Conservation (phyloP, 1,140 invertebrate species). For the Bilobella aurantiaca region DNA sequence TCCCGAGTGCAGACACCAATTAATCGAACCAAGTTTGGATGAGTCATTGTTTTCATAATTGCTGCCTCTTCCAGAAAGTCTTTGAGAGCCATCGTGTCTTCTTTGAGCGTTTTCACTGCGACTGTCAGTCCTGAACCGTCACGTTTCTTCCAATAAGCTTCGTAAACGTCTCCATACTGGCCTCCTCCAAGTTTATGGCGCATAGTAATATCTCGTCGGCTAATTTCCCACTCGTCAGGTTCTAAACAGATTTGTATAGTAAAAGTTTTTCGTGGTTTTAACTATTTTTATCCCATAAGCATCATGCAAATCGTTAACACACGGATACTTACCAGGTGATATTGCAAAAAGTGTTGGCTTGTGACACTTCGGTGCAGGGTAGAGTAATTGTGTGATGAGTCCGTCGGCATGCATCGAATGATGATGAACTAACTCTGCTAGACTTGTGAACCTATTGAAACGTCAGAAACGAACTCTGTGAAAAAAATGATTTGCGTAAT, state of each 20-base stretch:
- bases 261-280: no score
- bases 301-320: no score
- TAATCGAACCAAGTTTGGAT: slow-evolving; percentile 95
- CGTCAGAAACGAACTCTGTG: no score
- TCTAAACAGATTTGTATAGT: slow-evolving; percentile 52
- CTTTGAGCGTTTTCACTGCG: slow-evolving; percentile 97
- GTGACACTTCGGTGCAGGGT: slow-evolving; percentile 92
- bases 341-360: slow-evolving; percentile 89
- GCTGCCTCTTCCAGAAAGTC: slow-evolving; percentile 98
- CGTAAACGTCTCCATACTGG: slow-evolving; percentile 99
- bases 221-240: slow-evolving; percentile 96
- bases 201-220: slow-evolving; percentile 96
- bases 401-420: slow-evolving; percentile 92
- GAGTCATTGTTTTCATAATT: slow-evolving; percentile 99
- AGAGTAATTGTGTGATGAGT: slow-evolving; percentile 88
- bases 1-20: slow-evolving; percentile 67
- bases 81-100: slow-evolving; percentile 98
- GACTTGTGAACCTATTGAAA: slow-evolving; percentile 48
- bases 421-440: slow-evolving; percentile 96
- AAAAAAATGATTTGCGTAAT: no score
- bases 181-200: slow-evolving; percentile 82
- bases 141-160: slow-evolving; percentile 94
- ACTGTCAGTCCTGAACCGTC: slow-evolving; percentile 63
- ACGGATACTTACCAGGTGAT: slow-evolving; percentile 57
- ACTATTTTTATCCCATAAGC: no score